These are phyloP conservation scores for Rhinella marina DNA, from an alignment of 2,797 vertebrate species.

Conservation along the genomic window DNA sequence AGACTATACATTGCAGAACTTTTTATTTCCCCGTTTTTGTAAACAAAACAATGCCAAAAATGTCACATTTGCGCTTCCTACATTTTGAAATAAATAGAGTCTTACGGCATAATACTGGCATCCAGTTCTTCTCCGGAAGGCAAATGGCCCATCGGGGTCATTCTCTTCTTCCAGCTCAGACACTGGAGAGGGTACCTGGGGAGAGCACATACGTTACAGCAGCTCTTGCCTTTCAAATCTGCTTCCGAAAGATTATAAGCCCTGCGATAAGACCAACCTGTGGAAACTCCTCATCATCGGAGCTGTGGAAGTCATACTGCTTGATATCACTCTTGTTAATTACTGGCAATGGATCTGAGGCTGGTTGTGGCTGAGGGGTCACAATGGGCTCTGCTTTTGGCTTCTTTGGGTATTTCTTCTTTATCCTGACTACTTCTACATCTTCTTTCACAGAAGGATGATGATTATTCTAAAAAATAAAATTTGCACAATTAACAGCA, in stretches of 20 bases:
- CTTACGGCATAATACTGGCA: constrained; percentile 93
- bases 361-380: constrained; percentile 75
- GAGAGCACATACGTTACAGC: neutral
- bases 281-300: constrained; percentile 88
- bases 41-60: neutral
- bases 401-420: constrained; percentile 88
- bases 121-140: constrained; percentile 89
- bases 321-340: constrained; percentile 89
- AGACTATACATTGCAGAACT: no score
- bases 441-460: constrained; percentile 84
- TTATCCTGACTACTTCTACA: constrained; percentile 81
- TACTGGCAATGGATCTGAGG: constrained; percentile 77
- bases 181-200: constrained; percentile 81
- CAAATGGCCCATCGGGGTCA: constrained; percentile 86
- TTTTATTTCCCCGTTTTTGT: no score
- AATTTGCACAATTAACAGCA: neutral
- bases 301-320: constrained; percentile 95
- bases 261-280: constrained; percentile 74
- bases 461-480: constrained; percentile 75
- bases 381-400: constrained; percentile 79
- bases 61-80: neutral
- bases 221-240: neutral
- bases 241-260: neutral
- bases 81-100: neutral
- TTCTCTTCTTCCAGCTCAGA: constrained; percentile 91